A percentile compares a stretch with the other conserved stretches of the same genome.
phyloP scores from a whole-genome alignment of 2,888 invertebrate species.

The Pristionchus exspectatus region DNA sequence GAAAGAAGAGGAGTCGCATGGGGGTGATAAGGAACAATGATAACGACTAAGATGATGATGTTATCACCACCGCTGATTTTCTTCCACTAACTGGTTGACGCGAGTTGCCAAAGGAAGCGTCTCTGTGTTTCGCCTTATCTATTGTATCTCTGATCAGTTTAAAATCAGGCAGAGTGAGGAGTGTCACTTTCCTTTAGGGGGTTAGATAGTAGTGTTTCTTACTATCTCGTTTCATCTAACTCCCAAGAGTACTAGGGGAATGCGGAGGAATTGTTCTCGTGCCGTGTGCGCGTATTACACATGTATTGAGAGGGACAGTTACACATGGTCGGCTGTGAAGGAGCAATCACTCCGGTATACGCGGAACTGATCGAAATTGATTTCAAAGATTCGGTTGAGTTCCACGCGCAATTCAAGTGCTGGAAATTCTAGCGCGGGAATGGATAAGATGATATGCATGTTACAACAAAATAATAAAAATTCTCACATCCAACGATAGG shows the following conservation, averaged over 20 bases:
- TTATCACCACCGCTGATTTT: not conserved
- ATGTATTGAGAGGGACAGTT: not conserved
- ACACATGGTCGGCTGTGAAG: not conserved
- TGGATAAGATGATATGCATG: not conserved
- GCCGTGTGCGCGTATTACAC: not conserved
- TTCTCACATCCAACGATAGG: constrained; percentile 22
- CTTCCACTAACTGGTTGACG: constrained; percentile 23
- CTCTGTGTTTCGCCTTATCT: not conserved
- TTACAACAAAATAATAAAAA: not conserved
- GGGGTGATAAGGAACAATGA: not conserved
- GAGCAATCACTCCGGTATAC: not conserved
- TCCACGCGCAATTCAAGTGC: not conserved
- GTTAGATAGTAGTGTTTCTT: too few relatives aligned
- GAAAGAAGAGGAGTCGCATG: constrained; percentile 6
- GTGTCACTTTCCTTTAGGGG: not conserved
- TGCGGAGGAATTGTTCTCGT: not conserved
- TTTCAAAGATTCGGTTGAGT: not conserved
- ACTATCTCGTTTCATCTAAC: too few relatives aligned
- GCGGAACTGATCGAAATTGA: not conserved
- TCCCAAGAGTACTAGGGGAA: too few relatives aligned
- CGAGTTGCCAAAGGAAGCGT: not conserved
- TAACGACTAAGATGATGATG: not conserved
- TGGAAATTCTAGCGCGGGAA: not conserved
- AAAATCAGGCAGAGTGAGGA: not conserved
- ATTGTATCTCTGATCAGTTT: not conserved